Evolutionary conservation across 2,797 vertebrate genomes (phyloP).

Genomic region (Acomys russatus): DNA sequence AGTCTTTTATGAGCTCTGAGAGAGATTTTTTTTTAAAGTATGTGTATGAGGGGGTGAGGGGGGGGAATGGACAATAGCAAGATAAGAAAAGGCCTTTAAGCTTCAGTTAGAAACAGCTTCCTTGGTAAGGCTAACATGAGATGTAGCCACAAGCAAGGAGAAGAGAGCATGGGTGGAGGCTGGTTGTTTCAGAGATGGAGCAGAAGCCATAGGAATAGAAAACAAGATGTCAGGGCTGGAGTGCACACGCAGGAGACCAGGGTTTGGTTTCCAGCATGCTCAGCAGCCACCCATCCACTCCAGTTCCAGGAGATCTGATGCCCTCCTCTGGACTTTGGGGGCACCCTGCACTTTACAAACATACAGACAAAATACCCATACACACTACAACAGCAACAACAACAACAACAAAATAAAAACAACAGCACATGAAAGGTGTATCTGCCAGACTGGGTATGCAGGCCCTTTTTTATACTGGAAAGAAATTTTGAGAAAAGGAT

Average conservation of each 20-base stretch:
- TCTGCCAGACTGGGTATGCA: background rate
- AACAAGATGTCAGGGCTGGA: background rate
- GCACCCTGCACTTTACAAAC: too few relatives aligned
- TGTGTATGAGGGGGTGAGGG: too few relatives aligned
- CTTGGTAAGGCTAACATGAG: background rate
- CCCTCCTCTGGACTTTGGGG: background rate
- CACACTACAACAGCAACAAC: too few relatives aligned
- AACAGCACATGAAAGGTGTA: background rate
- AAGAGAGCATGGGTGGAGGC: background rate
- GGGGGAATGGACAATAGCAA: background rate
- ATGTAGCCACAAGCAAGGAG: background rate
- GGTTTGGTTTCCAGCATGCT: background rate
- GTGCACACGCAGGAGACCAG: too few relatives aligned
- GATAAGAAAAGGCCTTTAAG: background rate
- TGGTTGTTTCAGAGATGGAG: background rate
- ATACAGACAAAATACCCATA: background rate
- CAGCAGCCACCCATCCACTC: background rate
- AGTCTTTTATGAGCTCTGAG: background rate
- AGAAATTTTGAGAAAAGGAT: background rate
- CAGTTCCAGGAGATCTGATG: too few relatives aligned
- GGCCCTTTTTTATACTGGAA: background rate
- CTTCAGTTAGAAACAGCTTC: background rate
- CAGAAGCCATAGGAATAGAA: background rate
- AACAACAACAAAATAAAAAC: background rate
- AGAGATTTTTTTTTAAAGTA: background rate